These are phyloP conservation scores for Geophilus truncorum DNA, from an alignment of 2,888 invertebrate genomes.

Conservation along the genomic window DNA sequence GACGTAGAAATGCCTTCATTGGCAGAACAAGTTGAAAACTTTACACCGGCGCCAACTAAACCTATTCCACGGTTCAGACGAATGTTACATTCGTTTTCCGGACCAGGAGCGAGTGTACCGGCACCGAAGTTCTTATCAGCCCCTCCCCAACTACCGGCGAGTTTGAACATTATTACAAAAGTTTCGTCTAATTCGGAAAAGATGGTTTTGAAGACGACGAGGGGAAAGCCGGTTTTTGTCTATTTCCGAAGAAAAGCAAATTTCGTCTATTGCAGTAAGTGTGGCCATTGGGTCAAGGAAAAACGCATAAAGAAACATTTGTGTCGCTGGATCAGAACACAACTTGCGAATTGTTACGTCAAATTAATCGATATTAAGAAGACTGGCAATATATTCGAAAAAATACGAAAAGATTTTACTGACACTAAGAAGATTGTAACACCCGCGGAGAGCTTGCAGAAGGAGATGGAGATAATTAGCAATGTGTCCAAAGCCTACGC, in stretches of 20 bases:
- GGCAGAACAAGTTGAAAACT: background rate
- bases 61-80: too few species aligned
- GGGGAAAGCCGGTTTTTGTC: background rate
- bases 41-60: too few species aligned
- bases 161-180: too few species aligned
- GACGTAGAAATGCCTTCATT: too few species aligned
- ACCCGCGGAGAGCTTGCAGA: background rate
- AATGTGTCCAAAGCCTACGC: background rate
- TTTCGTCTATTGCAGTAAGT: background rate
- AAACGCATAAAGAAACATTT: background rate
- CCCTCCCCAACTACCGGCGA: too few species aligned
- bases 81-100: too few species aligned
- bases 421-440: background rate
- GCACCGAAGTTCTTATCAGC: too few species aligned
- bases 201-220: background rate
- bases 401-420: too few species aligned
- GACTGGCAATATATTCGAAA: too few species aligned
- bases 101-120: too few species aligned
- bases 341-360: background rate
- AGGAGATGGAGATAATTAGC: background rate
- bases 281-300: background rate
- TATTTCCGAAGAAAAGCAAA: background rate
- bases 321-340: background rate
- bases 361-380: background rate
- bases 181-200: background rate